phyloP scores from a whole-genome alignment of 2,113 vertebrate species.

The Speoplatyrhinus poulsoni region DNA sequence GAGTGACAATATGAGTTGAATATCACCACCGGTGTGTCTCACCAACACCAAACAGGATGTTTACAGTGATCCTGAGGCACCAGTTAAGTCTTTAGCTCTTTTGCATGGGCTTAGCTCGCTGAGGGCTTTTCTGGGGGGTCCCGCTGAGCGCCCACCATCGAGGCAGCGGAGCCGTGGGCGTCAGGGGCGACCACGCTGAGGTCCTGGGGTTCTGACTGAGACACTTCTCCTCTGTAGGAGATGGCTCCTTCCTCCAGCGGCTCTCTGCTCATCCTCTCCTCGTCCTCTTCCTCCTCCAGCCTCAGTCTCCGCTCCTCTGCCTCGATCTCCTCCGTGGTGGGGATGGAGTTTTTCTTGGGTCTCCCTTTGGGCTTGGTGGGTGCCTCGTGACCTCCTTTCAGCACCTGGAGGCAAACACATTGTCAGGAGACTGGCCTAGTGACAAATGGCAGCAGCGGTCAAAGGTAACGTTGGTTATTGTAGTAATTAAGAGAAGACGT shows the following conservation, averaged over 20 bases:
- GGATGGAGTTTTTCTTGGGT: slow-evolving; percentile 99
- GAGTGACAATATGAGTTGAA: slow-evolving; percentile 30
- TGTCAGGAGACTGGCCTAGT: slow-evolving; percentile 43
- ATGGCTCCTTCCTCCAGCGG: background rate
- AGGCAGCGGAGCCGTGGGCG: slow-evolving; percentile 37
- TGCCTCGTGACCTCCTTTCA: slow-evolving; percentile 97
- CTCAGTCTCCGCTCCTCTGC: slow-evolving; percentile 89
- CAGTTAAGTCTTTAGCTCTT: slow-evolving; percentile 68
- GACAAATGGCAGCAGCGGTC: slow-evolving; percentile 62
- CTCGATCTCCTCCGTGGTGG: slow-evolving; percentile 95
- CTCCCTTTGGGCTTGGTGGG: slow-evolving; percentile 98
- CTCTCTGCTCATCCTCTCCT: slow-evolving; percentile 66
- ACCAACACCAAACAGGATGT: slow-evolving; percentile 50
- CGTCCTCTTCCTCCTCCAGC: slow-evolving; percentile 76
- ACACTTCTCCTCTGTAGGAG: slow-evolving; percentile 29
- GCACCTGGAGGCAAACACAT: slow-evolving; percentile 78
- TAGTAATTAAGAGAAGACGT: slow-evolving; percentile 75
- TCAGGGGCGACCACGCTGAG: slow-evolving; percentile 41
- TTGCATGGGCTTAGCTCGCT: slow-evolving; percentile 66
- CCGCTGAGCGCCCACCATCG: slow-evolving; percentile 42
- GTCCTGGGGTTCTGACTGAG: slow-evolving; percentile 70
- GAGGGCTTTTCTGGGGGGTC: slow-evolving; percentile 53
- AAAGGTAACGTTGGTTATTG: slow-evolving; percentile 69
- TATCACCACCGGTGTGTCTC: slow-evolving; percentile 37
- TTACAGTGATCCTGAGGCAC: slow-evolving; percentile 70